Conservation (phyloP, 1,140 invertebrate species). For the Chrysopa pallens region DNA sequence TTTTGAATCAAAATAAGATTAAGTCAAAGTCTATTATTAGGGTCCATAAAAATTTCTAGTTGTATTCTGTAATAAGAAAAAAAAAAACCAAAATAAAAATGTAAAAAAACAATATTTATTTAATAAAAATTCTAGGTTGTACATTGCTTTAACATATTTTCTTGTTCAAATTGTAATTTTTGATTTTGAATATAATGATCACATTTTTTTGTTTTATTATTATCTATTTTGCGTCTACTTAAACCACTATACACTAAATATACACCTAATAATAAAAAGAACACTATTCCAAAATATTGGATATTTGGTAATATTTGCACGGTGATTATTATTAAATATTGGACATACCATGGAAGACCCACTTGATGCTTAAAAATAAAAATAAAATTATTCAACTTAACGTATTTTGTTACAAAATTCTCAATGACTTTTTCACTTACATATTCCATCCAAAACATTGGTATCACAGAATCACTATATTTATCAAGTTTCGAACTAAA, state of each 20-base stretch:
- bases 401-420: slow-evolving; percentile 1
- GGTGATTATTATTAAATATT: slow-evolving; percentile 26
- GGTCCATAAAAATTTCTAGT: too few species aligned
- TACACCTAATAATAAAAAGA: not conserved
- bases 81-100: too few species aligned
- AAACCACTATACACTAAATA: not conserved
- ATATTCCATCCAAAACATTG: slow-evolving; percentile 43
- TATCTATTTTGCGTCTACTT: too few species aligned
- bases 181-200: not conserved
- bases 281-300: not conserved
- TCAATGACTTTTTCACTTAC: slow-evolving; percentile 24
- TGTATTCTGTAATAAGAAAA: too few species aligned
- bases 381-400: slow-evolving; percentile 7
- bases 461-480: slow-evolving; percentile 32
- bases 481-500: slow-evolving; percentile 23
- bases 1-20: too few species aligned
- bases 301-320: slow-evolving; percentile 24
- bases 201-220: not conserved
- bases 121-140: too few species aligned
- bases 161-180: not conserved
- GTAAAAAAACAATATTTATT: too few species aligned
- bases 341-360: slow-evolving; percentile 31
- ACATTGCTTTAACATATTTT: not conserved
- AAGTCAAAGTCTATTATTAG: too few species aligned
- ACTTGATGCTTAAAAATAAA: slow-evolving; percentile 33